Conservation (phyloP, 1,140 invertebrate species). For the Wasmannia auropunctata region DNA sequence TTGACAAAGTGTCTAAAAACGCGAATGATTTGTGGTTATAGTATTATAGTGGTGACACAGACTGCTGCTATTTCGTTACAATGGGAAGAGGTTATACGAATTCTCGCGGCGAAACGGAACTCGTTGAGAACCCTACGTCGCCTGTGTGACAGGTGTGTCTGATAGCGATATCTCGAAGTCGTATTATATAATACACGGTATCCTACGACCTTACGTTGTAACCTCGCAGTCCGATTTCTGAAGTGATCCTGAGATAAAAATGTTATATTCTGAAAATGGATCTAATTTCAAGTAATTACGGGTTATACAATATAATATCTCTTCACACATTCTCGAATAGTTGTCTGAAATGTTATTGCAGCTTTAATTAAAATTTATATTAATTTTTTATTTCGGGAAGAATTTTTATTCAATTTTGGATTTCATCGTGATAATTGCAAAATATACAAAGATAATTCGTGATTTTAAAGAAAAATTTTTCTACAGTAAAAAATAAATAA, state of each 20-base stretch:
- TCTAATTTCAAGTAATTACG: neutral
- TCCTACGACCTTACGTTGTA: neutral
- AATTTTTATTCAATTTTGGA: neutral
- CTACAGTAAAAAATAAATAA: neutral
- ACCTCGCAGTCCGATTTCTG: constrained; percentile 4
- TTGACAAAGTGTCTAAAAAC: constrained; percentile 10
- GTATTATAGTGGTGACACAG: constrained; percentile 25
- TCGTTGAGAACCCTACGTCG: constrained; percentile 43
- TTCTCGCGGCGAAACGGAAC: constrained; percentile 47
- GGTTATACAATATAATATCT: neutral
- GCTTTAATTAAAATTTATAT: neutral
- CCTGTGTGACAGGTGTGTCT: constrained; percentile 52
- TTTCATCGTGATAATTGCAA: neutral
- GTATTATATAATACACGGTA: constrained; percentile 28
- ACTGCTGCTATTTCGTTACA: constrained; percentile 43
- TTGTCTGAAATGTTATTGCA: neutral
- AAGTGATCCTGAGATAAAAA: neutral
- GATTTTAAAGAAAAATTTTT: neutral
- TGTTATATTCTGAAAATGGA: neutral
- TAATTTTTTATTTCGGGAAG: neutral
- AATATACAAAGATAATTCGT: neutral
- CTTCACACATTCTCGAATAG: neutral
- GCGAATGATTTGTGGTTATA: constrained; percentile 60
- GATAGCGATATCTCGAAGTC: constrained; percentile 61
- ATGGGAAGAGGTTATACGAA: constrained; percentile 62